phyloP scores from a whole-genome alignment of 2,888 invertebrate species.

The Parthenolecanium corni region DNA sequence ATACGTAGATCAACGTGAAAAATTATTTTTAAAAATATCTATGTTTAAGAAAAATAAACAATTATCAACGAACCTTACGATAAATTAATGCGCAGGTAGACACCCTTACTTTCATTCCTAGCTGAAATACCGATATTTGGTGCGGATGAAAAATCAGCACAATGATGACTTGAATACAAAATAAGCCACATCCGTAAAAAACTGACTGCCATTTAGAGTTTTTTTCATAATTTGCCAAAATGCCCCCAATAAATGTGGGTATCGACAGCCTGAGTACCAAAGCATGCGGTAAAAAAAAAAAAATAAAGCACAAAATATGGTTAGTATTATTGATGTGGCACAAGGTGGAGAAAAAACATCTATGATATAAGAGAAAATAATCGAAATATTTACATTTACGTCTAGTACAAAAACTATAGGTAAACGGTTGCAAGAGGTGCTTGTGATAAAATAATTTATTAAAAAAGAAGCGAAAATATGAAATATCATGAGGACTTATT shows the following conservation, averaged over 20 bases:
- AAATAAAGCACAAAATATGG: background rate
- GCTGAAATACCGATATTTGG: slow-evolving; percentile 41
- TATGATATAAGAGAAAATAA: background rate
- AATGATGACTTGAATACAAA: background rate
- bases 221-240: slow-evolving; percentile 41
- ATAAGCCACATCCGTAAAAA: slow-evolving; percentile 35
- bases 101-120: slow-evolving; percentile 69
- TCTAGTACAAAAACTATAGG: no score
- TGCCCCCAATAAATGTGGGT: slow-evolving; percentile 38
- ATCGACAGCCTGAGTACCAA: slow-evolving; percentile 33
- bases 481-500: no score
- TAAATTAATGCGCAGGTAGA: slow-evolving; percentile 74
- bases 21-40: no score
- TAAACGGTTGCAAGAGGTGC: no score
- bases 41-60: background rate
- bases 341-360: background rate
- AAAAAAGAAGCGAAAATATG: no score
- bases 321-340: background rate
- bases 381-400: no score
- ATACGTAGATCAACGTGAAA: no score
- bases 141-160: slow-evolving; percentile 45
- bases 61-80: slow-evolving; percentile 60
- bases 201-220: slow-evolving; percentile 45
- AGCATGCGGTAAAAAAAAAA: background rate
- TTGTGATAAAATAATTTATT: no score